Evolutionary conservation across 2,797 vertebrate species (phyloP), one percentile per base, ranked within the genome.

Genomic region (Trachurus trachurus): DNA sequence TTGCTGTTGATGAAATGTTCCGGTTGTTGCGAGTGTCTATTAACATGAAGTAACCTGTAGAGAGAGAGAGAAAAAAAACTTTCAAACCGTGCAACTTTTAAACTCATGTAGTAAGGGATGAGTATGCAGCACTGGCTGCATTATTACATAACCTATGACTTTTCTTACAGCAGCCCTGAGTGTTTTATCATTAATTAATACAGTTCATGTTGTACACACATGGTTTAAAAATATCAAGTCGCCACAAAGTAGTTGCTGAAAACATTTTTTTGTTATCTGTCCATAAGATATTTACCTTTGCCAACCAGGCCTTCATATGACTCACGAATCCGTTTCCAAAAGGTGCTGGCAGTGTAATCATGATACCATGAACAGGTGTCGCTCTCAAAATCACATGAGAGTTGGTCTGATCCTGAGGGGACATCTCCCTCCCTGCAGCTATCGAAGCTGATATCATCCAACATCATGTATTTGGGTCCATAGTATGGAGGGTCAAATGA

Each of bases 381-480:
- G 0, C 66, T 73, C 61, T 96, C 93, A 91, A 96, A 96, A 83
- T 94, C 87, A 81, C 95, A 96, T 13, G 92, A 92, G 26, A 96
- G 94, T 39, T 59, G 81, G 16, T 94, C 81, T 5, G 91, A 92
- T 22, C 81, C 93, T 26, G 77, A n/a, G 17, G 95, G 95, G 26
- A 93, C 13, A 9, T 95, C 93, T 49, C 73, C 89, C 19, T 94
- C 90, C 47, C 58, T 74, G 81, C 95, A 96, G 82, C 86, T 52
- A 6, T 87, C 85, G 78, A 96, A 91, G 9, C 0, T 68, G 63
- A 96, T 84, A 59, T 96, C 95, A 61, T 96, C 95, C 78, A 96
- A 58, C 89, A 95, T 92, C 6, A 94, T 39, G 8, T 94, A 82
- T 2, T 11, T 58, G 1, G 0, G 0, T 9, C 9, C 60, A 0